Percentiles rank a stretch among this genome's conserved stretches.
These are phyloP conservation scores for Holothuria leucospilota DNA, from an alignment of 53 echinoderm and acorn worm species.

Conservation along the genomic window DNA sequence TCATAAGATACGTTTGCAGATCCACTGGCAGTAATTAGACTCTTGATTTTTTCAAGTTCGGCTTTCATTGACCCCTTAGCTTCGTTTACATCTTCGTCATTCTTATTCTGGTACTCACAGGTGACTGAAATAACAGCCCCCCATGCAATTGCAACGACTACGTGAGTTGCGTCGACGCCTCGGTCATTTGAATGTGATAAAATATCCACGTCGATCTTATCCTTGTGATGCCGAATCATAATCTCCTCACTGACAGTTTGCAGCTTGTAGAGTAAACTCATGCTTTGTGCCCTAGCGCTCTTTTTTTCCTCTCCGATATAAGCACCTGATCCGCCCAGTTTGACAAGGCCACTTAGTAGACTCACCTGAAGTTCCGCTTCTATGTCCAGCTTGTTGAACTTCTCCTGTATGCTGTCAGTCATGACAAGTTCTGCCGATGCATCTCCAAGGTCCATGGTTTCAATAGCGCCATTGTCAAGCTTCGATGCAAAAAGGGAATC, in stretches of 20 bases:
- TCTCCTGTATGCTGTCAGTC: conserved; percentile 37
- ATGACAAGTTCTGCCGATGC: conserved; percentile 18
- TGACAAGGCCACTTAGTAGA: conserved; percentile 23
- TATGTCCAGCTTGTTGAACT: conserved; percentile 18
- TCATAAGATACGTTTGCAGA: background rate
- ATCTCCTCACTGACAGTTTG: conserved; percentile 37
- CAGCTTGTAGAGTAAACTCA: conserved; percentile 28
- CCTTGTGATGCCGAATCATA: background rate
- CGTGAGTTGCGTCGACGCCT: conserved; percentile 27
- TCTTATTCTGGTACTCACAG: conserved; percentile 22
- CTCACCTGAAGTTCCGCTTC: conserved; percentile 49
- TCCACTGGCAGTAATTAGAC: background rate
- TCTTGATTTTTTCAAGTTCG: conserved; percentile 9
- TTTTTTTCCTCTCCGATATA: conserved; percentile 21
- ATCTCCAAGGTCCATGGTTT: conserved; percentile 22
- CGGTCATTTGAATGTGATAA: background rate
- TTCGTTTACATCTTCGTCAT: background rate
- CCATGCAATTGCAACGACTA: conserved; percentile 38
- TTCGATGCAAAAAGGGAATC: conserved; percentile 13
- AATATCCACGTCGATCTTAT: background rate
- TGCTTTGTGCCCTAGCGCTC: conserved; percentile 29
- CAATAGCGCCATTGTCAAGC: background rate
- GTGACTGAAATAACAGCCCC: conserved; percentile 30
- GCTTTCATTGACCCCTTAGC: conserved; percentile 16
- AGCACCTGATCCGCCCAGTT: conserved; percentile 17